Evolutionary conservation across 2,888 invertebrate genomes (phyloP), one percentile per base, ranked within the genome.

Genomic region (Synergus japonicus): DNA sequence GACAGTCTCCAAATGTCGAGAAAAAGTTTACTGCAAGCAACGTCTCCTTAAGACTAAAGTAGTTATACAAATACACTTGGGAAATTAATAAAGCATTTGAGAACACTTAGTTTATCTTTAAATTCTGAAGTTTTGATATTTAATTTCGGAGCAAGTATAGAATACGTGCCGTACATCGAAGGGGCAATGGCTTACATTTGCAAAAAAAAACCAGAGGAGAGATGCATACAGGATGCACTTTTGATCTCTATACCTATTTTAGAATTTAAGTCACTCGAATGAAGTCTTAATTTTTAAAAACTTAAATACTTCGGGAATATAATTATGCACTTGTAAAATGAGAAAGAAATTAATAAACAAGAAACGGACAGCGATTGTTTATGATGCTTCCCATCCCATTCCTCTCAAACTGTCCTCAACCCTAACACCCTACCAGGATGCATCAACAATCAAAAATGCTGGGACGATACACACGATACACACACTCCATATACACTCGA

Each of bases 151-250:
- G 49, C 54, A 54, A 73, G 49, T 37, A 73, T 15, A 69, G n/a
- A 29, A 73, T 73, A 73, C 73, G 73, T 54, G 73, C n/a, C 37
- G 13, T 41, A 37, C 73, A 37, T 54, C 49, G 9, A 69, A 37
- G 29, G 29, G 49, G 69, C 37, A 73, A 73, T 73, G 73, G 73
- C 54, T 73, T 37, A 29, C 46, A 43, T n/a, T 66, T 66, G 73
- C 73, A 73, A 73, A 73, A 69, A 69, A 69, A 73, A 73, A 54
- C 37, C 69, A 69, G 49, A 73, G 29, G n/a, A 44, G 18, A 69
- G 46, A 13, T 69, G 44, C 49, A 49, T 69, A 18, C 69, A 49
- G 46, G 69, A 69, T 69, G 69, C 69, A 69, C 69, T 49, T 73
- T 73, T 37, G 73, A 41, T 73, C 22, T 60, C 15, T n/a, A 60